Evolutionary conservation across 2,888 invertebrate species (phyloP).

Genomic region (Parelbella ahira): DNA sequence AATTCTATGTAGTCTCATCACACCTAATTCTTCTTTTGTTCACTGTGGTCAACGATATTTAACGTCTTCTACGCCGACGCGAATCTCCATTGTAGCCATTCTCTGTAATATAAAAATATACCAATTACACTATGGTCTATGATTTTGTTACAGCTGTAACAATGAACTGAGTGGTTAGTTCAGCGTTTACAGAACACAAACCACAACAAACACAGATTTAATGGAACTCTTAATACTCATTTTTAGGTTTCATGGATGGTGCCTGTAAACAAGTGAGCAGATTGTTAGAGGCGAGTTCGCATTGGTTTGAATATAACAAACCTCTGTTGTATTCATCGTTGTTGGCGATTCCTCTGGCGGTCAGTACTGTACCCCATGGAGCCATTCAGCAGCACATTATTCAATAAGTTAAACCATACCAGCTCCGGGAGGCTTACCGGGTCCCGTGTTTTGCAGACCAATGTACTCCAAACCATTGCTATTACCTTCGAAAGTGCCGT

Average conservation of each 20-base stretch:
- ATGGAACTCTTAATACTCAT: neutral
- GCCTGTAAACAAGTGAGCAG: constrained; percentile 22
- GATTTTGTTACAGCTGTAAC: constrained; percentile 12
- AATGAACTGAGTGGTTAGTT: constrained; percentile 22
- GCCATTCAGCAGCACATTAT: constrained; percentile 64
- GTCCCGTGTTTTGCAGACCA: constrained; percentile 58
- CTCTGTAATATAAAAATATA: constrained; percentile 59
- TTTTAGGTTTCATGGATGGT: constrained; percentile 18
- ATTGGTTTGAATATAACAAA: constrained; percentile 77
- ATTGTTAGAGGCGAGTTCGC: constrained; percentile 59
- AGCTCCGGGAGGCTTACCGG: constrained; percentile 53
- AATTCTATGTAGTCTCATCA: constrained; percentile 38
- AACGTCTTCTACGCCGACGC: constrained; percentile 71
- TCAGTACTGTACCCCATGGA: constrained; percentile 74
- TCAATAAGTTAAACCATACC: constrained; percentile 48
- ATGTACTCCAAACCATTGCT: constrained; percentile 50
- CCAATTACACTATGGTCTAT: neutral
- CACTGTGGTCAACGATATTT: constrained; percentile 35
- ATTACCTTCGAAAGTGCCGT: constrained; percentile 43
- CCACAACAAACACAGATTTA: constrained; percentile 9
- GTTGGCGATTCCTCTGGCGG: constrained; percentile 76
- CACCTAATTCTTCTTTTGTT: constrained; percentile 24
- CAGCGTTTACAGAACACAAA: constrained; percentile 21
- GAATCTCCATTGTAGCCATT: constrained; percentile 74
- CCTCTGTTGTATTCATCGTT: constrained; percentile 72